Evolutionary conservation across 2,113 vertebrate species (phyloP).

Genomic region (Phyllostomus discolor): DNA sequence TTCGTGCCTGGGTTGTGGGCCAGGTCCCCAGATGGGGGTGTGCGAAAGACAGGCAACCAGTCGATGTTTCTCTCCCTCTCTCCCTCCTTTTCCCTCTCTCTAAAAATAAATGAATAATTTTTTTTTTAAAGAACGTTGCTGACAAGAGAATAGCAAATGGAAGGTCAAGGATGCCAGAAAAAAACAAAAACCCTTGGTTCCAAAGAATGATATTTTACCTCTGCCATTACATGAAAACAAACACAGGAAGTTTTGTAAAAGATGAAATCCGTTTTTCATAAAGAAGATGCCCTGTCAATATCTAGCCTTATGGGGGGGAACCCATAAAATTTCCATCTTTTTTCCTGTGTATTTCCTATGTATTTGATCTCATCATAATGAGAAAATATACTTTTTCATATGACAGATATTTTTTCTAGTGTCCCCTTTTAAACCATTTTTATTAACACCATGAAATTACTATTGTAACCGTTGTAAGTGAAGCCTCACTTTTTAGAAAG

Average conservation of each 20-base stretch:
- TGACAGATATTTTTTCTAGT: neutral
- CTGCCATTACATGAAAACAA: neutral
- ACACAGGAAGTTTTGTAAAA: neutral
- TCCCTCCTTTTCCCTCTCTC: no score
- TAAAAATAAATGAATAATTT: no score
- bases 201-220: neutral
- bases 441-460: neutral
- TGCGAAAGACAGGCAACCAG: no score
- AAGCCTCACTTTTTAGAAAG: neutral
- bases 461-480: neutral
- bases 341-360: neutral
- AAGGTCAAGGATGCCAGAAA: neutral
- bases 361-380: conserved; percentile 6
- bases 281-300: neutral
- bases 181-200: neutral
- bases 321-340: neutral
- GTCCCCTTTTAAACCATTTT: conserved; percentile 3
- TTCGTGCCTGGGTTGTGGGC: no score
- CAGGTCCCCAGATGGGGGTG: no score
- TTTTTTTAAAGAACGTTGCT: neutral
- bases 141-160: neutral
- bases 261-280: neutral
- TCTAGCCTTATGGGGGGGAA: neutral
- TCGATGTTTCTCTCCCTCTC: no score
- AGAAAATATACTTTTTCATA: neutral